Percentiles rank a stretch among this genome's conserved stretches.
Conservation (phyloP, 1,140 invertebrate species). For the Caenorhabditis remanei region DNA sequence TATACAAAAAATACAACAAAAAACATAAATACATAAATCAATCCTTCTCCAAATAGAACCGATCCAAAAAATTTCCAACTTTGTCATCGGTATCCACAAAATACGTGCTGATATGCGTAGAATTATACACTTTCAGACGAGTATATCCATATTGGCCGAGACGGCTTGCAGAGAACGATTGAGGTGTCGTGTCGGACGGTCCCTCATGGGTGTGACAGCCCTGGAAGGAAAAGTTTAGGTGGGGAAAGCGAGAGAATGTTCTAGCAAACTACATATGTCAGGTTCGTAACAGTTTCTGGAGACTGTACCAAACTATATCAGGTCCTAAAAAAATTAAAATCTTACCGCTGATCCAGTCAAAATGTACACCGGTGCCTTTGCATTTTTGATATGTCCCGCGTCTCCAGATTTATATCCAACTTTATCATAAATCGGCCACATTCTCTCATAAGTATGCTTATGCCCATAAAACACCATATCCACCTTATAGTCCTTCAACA, state of each 20-base stretch:
- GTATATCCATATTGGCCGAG: slow-evolving; percentile 52
- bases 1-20: too few species aligned
- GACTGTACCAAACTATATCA: too few species aligned
- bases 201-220: slow-evolving; percentile 51
- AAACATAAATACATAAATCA: neutral
- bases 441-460: slow-evolving; percentile 94
- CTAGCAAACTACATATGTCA: too few species aligned
- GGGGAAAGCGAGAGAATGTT: neutral
- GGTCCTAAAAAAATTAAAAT: neutral
- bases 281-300: too few species aligned
- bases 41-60: slow-evolving; percentile 11
- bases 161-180: neutral
- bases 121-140: slow-evolving; percentile 35
- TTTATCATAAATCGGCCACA: slow-evolving; percentile 92
- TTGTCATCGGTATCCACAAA: slow-evolving; percentile 35
- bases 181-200: neutral
- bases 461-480: slow-evolving; percentile 94
- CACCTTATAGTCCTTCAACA: slow-evolving; percentile 89
- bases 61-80: slow-evolving; percentile 29
- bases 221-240: too few species aligned
- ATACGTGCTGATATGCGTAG: slow-evolving; percentile 12
- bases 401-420: slow-evolving; percentile 85
- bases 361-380: slow-evolving; percentile 90
- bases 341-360: slow-evolving; percentile 78
- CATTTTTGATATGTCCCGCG: slow-evolving; percentile 86